Evolutionary conservation across 2,113 vertebrate species (phyloP).

Genomic region (Stomatorhinus ivindoensis): DNA sequence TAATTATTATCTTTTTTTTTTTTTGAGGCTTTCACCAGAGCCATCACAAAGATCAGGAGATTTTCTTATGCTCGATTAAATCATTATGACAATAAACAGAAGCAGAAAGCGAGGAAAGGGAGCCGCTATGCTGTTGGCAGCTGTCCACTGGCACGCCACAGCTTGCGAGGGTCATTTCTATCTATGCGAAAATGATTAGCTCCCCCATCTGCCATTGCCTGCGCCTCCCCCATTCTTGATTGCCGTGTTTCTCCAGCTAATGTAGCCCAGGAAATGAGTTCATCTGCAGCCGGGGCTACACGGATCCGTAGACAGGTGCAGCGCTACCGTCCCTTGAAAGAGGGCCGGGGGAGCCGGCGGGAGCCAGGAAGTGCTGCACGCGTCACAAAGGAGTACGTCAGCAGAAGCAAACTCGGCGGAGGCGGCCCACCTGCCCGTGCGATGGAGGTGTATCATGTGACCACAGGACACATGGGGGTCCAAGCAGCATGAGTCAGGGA

Average conservation of each 20-base stretch:
- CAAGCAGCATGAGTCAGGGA: neutral
- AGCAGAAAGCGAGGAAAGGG: slow-evolving; percentile 16
- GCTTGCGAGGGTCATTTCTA: slow-evolving; percentile 67
- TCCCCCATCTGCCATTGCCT: slow-evolving; percentile 59
- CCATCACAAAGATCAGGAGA: slow-evolving; percentile 42
- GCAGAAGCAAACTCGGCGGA: neutral
- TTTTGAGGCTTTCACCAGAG: slow-evolving; percentile 49
- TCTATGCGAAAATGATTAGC: slow-evolving; percentile 70
- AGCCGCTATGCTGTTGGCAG: slow-evolving; percentile 41
- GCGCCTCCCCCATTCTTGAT: slow-evolving; percentile 59
- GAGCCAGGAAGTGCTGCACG: neutral
- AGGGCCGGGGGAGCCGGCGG: neutral
- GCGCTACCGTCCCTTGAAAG: slow-evolving; percentile 32
- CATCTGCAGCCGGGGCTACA: slow-evolving; percentile 49
- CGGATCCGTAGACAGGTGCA: slow-evolving; percentile 55
- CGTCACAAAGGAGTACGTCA: neutral
- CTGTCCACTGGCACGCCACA: slow-evolving; percentile 46
- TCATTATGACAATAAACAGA: slow-evolving; percentile 42
- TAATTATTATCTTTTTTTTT: slow-evolving; percentile 34
- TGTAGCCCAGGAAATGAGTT: slow-evolving; percentile 61
- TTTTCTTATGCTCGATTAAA: slow-evolving; percentile 40
- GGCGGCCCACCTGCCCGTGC: neutral
- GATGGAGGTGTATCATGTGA: neutral
- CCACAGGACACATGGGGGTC: neutral
- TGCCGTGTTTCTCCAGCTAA: slow-evolving; percentile 58